Percentiles rank a stretch among this genome's conserved stretches.
Evolutionary conservation across 2,113 vertebrate species (phyloP).

Genomic region (Mustelus asterias): DNA sequence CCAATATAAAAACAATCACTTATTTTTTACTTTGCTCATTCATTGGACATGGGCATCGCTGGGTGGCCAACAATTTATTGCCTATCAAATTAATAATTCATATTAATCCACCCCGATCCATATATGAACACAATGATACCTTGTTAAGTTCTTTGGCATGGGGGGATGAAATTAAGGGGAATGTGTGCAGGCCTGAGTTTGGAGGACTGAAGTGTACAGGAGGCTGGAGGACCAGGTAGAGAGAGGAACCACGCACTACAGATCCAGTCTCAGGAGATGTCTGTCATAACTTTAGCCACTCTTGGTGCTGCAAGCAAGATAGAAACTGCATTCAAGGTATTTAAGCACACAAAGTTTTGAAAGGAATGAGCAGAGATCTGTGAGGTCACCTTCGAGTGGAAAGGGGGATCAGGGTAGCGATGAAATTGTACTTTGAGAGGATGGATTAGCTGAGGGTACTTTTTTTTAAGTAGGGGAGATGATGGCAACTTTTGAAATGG

Average conservation of each 20-base stretch:
- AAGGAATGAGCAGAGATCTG: background rate
- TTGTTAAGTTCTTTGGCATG: background rate
- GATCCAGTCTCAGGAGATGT: background rate
- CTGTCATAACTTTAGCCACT: background rate
- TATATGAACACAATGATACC: background rate
- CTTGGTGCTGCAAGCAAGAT: background rate
- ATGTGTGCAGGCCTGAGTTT: background rate
- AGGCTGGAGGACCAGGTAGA: background rate
- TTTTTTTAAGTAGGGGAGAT: background rate
- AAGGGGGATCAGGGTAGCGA: background rate
- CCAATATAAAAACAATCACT: too few relatives aligned
- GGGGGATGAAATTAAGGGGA: background rate
- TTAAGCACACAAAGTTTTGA: background rate
- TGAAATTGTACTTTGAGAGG: background rate
- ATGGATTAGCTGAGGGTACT: background rate
- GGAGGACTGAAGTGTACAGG: background rate
- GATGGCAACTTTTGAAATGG: background rate
- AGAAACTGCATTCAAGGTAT: background rate
- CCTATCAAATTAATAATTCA: too few relatives aligned
- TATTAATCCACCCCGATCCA: background rate
- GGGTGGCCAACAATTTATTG: too few relatives aligned
- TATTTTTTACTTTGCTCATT: too few relatives aligned
- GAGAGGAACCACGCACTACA: background rate
- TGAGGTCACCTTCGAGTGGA: background rate
- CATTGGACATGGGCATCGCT: too few relatives aligned